phyloP scores from a whole-genome alignment of 2,888 invertebrate species.

The Oxycera nigricornis region DNA sequence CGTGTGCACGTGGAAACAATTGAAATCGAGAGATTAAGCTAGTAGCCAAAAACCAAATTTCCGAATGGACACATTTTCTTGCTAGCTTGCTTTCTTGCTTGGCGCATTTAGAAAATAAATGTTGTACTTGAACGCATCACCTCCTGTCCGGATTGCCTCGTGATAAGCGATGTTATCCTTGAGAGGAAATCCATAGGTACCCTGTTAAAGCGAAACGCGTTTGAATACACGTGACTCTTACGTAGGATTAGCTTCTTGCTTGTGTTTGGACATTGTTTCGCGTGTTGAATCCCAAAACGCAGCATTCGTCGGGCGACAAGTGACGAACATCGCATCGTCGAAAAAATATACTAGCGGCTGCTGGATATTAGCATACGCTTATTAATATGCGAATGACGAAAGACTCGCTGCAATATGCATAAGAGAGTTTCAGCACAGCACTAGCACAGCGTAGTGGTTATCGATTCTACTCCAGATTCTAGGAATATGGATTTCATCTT shows the following conservation, averaged over 20 bases:
- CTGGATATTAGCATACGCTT: neutral
- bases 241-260: conserved; percentile 19
- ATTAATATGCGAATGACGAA: too few species aligned
- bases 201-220: neutral
- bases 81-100: neutral
- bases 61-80: neutral
- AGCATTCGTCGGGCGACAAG: neutral
- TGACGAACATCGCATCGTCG: neutral
- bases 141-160: neutral
- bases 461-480: too few species aligned
- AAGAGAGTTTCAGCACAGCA: too few species aligned
- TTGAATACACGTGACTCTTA: conserved; percentile 24
- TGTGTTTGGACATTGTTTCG: neutral
- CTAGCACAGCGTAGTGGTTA: too few species aligned
- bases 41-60: neutral
- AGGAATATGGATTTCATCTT: too few species aligned
- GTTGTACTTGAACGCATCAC: neutral
- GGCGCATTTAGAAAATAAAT: neutral
- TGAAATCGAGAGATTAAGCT: neutral
- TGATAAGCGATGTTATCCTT: neutral
- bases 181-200: neutral
- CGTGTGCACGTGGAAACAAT: conserved; percentile 9
- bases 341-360: neutral
- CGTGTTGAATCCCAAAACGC: neutral
- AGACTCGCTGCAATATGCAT: too few species aligned